Base-by-base conservation (phyloP, 2,113 vertebrate genomes). In the Hymenochirus boettgeri region DNA sequence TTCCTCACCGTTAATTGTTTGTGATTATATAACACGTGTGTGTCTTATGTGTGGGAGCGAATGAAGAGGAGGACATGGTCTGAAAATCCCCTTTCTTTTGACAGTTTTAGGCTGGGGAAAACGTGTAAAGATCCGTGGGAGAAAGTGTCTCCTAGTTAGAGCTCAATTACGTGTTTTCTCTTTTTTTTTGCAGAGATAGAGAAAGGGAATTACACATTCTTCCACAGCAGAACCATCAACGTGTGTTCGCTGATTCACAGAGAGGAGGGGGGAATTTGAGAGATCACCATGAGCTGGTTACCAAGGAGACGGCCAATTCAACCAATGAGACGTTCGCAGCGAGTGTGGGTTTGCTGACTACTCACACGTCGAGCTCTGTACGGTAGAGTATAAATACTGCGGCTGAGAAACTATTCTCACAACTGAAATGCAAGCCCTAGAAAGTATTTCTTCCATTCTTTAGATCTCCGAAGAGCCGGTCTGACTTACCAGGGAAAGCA, bases 151-250 rank as follows among this genome's bases (percentile, higher is more conserved):
- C 65, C 65, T 69, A 11, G 47, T 58, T 60, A 42, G 29, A 35
- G 33, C 57, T 53, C 46, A 53, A 53, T 60, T 69, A 69, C 65
- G 65, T 45, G 33, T 60, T 69, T 53, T 42, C 33, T 24, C 18
- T 11, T 57, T 45, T 59, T 52, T 22, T 17, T 31, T n/a, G 15
- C 10, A 35, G 33, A 35, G 33, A 35, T 19, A 47, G 24, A 57
- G 46, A 58, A 33, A 52, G 65, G 65, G 65, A 60, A 69, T 69
- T 69, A 69, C 65, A 69, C 65, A 69, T 69, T 60, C 47, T 53
- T 69, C 65, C 48, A 69, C 39, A 69, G 65, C 65, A 22, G 57
- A 39, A 54, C 47, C 24, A 53, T 27, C 65, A 60, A 69, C 25
- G 65, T 60, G 56, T 42, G 48, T 53, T 53, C 19, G 56, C 65